Evolutionary conservation across 2,797 vertebrate genomes (phyloP).

Genomic region (Hippoglossus hippoglossus): DNA sequence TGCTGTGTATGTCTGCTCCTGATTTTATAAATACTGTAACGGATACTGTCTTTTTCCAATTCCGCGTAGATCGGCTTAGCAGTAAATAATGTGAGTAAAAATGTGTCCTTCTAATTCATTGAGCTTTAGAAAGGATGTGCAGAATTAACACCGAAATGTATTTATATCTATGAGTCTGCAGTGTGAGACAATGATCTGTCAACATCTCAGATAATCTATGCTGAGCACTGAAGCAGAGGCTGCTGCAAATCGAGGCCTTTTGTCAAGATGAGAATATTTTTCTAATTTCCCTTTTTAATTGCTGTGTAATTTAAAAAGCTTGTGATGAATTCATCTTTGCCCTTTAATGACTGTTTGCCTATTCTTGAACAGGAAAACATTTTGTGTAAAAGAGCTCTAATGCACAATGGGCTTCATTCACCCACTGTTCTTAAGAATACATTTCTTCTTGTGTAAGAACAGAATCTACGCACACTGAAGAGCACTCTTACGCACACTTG

Average conservation of each 20-base stretch:
- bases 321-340: conserved; percentile 4
- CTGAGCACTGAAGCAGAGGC: conserved; percentile 20
- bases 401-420: not conserved
- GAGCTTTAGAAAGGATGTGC: not conserved
- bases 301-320: conserved; percentile 17
- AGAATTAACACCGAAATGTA: conserved; percentile 1
- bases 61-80: too few relatives aligned
- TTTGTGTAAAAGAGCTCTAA: not conserved
- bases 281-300: conserved; percentile 38
- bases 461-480: too few relatives aligned
- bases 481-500: too few relatives aligned
- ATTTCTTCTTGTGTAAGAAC: too few relatives aligned
- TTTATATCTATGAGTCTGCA: conserved; percentile 4
- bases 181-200: conserved; percentile 1
- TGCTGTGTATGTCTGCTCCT: not conserved
- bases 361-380: conserved; percentile 19
- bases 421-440: not conserved
- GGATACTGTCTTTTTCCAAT: too few relatives aligned
- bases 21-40: too few relatives aligned
- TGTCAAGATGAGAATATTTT: conserved; percentile 23
- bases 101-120: not conserved
- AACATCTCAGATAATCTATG: conserved; percentile 12
- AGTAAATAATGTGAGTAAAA: not conserved
- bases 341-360: not conserved
- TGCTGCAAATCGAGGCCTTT: conserved; percentile 29